A percentile compares a stretch with the other conserved stretches of the same genome.
These are phyloP conservation scores for Octodonta nipae DNA, from an alignment of 2,888 invertebrate genomes.

Conservation along the genomic window DNA sequence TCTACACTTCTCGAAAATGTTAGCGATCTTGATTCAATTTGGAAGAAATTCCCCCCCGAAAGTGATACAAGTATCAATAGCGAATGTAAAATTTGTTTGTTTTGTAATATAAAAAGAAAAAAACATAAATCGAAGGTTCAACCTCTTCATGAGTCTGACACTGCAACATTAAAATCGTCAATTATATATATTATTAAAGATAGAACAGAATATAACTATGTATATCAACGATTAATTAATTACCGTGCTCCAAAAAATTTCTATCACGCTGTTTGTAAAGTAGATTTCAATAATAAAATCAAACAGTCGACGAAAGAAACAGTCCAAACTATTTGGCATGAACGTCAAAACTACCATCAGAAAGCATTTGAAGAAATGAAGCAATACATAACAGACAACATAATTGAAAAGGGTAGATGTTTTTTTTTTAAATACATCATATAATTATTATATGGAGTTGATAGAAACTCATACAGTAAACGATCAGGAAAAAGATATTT, in stretches of 20 bases:
- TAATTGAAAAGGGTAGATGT: background rate
- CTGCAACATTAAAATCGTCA: no score
- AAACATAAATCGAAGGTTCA: background rate
- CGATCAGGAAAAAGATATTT: no score
- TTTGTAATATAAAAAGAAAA: background rate
- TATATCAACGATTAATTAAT: no score
- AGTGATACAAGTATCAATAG: background rate
- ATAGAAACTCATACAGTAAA: background rate
- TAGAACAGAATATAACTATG: no score
- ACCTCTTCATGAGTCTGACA: background rate
- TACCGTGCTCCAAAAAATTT: background rate
- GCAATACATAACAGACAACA: background rate
- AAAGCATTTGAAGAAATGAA: background rate
- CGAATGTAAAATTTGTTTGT: background rate
- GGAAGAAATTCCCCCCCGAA: no score
- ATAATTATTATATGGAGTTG: background rate
- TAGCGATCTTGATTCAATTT: no score
- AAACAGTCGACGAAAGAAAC: background rate
- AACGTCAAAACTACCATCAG: background rate
- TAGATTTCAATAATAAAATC: background rate
- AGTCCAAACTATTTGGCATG: background rate
- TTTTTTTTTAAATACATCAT: background rate
- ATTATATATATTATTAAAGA: no score
- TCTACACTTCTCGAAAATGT: no score
- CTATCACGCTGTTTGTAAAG: background rate